Evolutionary conservation across 2,888 invertebrate genomes (phyloP), one percentile per base, ranked within the genome.

Genomic region (Scaptomyza reducta): DNA sequence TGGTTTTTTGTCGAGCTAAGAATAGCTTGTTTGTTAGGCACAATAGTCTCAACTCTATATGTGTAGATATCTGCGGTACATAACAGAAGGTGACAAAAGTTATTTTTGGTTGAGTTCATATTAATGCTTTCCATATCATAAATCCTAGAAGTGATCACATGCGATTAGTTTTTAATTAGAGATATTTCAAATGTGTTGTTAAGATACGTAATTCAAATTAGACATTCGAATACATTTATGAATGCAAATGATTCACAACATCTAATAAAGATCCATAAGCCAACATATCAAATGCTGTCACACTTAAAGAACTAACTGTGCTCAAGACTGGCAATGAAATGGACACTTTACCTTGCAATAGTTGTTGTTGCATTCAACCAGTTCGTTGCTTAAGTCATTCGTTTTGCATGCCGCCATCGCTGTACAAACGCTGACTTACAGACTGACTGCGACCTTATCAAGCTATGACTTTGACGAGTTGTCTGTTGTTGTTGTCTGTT

Each of bases 361-460:
- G 16, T 54, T 40, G 29, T 29, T 45, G 31, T 31, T 45, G 31
- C 41, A 49, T 47, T 55, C 40, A 50, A 57, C 71, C 76, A 60
- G 88, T 88, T 85, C 71, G 84, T 70, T 81, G 84, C 74, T 64
- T 79, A 80, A 88, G 84, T 85, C 84, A 69, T 88, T 85, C 77
- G 88, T 71, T 88, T 74, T 61, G 74, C 71, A 62, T 57, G 42
- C 70, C 41, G 54, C 42, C 25, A 44, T 38, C 50, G 46, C 25
- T 33, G 35, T 16, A 38, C 38, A 38, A 16, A 10, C 40, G 14
- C 40, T 16, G 9, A 25, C 7, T 38, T 7, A 38, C 18, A 6
- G 50, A 27, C 31, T 53, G 64, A 51, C 67, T 47, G 59, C 64
- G 76, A 71, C 71, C 79, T 79, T 76, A 79, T 76, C 76, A 68